phyloP scores from a whole-genome alignment of 2,113 vertebrate genomes.

The Sapayoa aenigma region DNA sequence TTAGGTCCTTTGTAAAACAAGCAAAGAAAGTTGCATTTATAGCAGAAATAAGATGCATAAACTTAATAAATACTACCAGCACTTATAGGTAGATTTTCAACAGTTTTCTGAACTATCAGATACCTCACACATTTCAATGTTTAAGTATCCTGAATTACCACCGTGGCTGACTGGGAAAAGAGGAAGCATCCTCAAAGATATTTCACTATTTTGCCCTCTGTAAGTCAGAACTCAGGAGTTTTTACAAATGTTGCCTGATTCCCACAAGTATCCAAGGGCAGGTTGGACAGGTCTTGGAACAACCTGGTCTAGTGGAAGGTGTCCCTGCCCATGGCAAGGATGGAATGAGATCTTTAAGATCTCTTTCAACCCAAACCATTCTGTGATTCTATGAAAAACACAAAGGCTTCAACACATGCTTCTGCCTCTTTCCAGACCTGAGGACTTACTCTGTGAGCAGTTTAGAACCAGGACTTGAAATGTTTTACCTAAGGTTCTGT shows the following conservation, averaged over 20 bases:
- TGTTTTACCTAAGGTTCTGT: background rate
- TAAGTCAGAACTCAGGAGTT: background rate
- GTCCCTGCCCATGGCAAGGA: background rate
- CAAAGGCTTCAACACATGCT: background rate
- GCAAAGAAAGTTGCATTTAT: background rate
- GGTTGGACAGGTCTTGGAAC: background rate
- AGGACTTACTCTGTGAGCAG: background rate
- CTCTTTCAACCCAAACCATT: background rate
- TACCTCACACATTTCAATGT: background rate
- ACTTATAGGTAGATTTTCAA: background rate
- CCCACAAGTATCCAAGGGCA: background rate
- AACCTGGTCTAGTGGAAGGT: background rate
- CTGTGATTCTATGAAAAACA: background rate
- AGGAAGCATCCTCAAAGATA: background rate
- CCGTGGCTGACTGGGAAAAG: background rate
- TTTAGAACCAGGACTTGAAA: background rate
- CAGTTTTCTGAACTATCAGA: conserved; percentile 37
- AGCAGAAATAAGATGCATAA: background rate
- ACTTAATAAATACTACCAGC: background rate
- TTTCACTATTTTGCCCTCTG: background rate
- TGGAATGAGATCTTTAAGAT: background rate
- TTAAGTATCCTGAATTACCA: background rate
- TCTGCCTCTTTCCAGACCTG: background rate
- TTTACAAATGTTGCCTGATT: background rate
- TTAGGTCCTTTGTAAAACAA: background rate